Percentiles rank a stretch among this genome's conserved stretches.
phyloP scores from a whole-genome alignment of 2,797 vertebrate species.

The Orientallactaga sibirica region DNA sequence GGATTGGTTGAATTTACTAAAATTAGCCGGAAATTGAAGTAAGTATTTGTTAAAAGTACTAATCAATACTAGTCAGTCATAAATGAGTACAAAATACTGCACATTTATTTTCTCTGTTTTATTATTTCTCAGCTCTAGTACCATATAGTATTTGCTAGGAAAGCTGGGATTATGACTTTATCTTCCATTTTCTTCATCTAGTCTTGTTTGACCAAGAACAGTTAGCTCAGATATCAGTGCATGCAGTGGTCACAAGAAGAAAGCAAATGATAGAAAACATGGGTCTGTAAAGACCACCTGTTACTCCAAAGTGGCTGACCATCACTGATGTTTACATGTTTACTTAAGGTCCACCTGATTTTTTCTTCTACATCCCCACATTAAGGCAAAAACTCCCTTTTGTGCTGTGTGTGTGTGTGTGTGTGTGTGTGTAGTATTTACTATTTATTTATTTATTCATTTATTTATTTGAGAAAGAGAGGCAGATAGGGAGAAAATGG shows the following conservation, averaged over 20 bases:
- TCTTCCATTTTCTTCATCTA: not conserved
- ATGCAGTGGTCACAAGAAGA: not conserved
- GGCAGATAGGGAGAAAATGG: too few species aligned
- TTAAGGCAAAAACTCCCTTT: not conserved
- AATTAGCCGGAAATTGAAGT: slow-evolving; percentile 98
- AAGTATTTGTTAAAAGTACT: slow-evolving; percentile 74
- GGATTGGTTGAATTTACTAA: slow-evolving; percentile 99
- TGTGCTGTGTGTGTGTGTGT: not conserved
- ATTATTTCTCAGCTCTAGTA: not conserved
- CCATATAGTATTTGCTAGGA: not conserved
- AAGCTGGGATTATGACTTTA: not conserved
- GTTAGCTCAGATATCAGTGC: not conserved
- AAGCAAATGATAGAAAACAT: not conserved
- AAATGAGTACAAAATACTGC: not conserved
- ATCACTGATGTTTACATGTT: not conserved
- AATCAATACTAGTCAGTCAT: not conserved
- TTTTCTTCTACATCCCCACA: not conserved
- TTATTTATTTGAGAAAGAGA: too few species aligned
- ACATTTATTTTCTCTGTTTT: slow-evolving; percentile 29
- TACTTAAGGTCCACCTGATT: not conserved
- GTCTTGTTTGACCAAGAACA: not conserved
- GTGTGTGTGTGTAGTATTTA: too few species aligned
- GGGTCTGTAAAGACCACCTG: not conserved
- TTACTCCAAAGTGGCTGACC: not conserved
- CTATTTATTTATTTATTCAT: too few species aligned